Percentiles rank a stretch among this genome's conserved stretches.
Conservation (phyloP, 1,140 invertebrate species). For the Acyrthosiphon pisum region DNA sequence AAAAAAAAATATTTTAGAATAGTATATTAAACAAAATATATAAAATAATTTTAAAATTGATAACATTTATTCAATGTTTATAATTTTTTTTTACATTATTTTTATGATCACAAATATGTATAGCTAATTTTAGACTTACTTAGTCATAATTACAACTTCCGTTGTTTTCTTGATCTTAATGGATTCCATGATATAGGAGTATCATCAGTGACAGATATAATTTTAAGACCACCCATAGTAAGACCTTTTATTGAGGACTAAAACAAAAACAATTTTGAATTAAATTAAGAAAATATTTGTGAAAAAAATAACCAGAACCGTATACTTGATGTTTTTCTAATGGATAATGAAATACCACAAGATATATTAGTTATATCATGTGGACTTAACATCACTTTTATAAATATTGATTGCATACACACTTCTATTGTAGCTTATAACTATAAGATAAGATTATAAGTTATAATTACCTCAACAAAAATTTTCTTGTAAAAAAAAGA, state of each 20-base stretch:
- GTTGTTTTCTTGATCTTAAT: constrained; percentile 74
- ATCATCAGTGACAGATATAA: constrained; percentile 89
- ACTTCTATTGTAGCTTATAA: no score
- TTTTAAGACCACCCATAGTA: constrained; percentile 85
- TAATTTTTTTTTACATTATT: background rate
- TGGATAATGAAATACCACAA: no score
- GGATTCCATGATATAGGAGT: constrained; percentile 83
- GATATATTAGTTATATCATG: no score
- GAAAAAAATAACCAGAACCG: background rate
- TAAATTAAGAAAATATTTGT: background rate
- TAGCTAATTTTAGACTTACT: constrained; percentile 56
- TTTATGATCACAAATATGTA: background rate
- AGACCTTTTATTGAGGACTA: constrained; percentile 92
- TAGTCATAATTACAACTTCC: constrained; percentile 70
- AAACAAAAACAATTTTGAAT: constrained; percentile 61
- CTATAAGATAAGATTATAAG: no score
- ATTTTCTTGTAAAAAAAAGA: no score
- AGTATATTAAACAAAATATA: background rate
- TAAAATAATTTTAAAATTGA: background rate
- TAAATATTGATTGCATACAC: no score
- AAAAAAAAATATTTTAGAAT: background rate
- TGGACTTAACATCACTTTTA: no score
- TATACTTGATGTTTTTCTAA: background rate
- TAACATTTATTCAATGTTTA: constrained; percentile 32
- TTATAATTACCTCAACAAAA: no score